phyloP scores from a whole-genome alignment of 2,113 vertebrate species.

The Alectura lathami region DNA sequence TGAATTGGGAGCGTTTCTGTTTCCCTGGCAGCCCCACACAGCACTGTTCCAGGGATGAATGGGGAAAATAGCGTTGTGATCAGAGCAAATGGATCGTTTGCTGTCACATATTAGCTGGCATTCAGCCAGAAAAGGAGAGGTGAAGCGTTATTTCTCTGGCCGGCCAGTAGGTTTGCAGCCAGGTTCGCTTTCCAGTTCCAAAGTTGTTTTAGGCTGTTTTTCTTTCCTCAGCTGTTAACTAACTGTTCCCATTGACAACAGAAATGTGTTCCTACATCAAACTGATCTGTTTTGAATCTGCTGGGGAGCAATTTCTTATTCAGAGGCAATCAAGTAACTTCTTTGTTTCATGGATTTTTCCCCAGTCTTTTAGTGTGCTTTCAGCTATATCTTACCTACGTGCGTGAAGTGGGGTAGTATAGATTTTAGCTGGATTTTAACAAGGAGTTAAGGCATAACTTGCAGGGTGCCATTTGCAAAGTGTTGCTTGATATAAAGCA shows the following conservation, averaged over 20 bases:
- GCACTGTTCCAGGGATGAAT: background rate
- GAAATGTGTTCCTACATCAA: background rate
- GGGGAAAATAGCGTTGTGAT: background rate
- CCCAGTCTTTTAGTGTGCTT: background rate
- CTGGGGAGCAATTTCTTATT: background rate
- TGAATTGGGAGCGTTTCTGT: background rate
- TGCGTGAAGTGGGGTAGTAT: background rate
- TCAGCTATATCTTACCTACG: constrained; percentile 8
- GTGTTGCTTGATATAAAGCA: constrained; percentile 32
- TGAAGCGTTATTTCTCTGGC: background rate
- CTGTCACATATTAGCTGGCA: background rate
- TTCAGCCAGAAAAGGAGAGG: background rate
- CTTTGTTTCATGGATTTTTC: background rate
- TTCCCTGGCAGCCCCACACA: background rate
- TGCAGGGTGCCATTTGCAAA: constrained; percentile 40
- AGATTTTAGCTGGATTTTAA: constrained; percentile 43
- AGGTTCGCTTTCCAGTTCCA: background rate
- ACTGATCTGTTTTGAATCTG: background rate
- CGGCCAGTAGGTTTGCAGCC: background rate
- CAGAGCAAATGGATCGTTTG: background rate
- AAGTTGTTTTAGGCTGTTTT: constrained; percentile 27
- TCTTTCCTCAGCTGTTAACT: background rate
- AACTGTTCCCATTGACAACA: background rate
- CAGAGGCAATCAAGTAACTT: constrained; percentile 16
- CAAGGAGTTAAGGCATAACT: constrained; percentile 31